Conservation (phyloP, 2,888 invertebrate species). For the Volucella zonaria region DNA sequence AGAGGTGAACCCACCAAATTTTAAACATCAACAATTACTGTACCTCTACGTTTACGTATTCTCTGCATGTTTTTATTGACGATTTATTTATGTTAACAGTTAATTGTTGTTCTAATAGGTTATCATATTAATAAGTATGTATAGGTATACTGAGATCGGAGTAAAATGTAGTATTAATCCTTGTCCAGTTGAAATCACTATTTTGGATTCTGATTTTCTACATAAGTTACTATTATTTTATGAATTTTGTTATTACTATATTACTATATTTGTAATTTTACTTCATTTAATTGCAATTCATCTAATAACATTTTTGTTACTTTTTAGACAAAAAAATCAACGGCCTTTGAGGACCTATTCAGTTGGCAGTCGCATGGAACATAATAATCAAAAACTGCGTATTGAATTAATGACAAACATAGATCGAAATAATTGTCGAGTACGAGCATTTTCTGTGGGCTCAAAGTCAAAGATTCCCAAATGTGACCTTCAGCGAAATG, state of each 20-base stretch:
- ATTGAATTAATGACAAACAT: conserved; percentile 82
- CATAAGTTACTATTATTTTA: conserved; percentile 67
- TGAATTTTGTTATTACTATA: background rate
- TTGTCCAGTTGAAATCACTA: no score
- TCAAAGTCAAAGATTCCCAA: conserved; percentile 85
- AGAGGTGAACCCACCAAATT: no score
- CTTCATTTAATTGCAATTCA: background rate
- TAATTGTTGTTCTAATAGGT: no score
- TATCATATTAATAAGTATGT: no score
- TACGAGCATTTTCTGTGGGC: conserved; percentile 91
- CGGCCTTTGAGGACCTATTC: conserved; percentile 92
- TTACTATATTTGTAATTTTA: background rate
- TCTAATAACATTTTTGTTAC: no score
- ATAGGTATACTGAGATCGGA: no score
- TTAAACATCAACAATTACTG: no score
- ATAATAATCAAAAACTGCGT: conserved; percentile 84
- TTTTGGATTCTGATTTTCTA: background rate
- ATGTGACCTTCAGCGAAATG: conserved; percentile 79
- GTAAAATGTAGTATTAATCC: no score
- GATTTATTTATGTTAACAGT: no score
- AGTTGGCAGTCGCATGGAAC: conserved; percentile 91
- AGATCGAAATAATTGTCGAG: conserved; percentile 84
- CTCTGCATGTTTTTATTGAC: no score
- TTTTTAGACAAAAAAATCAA: conserved; percentile 78
- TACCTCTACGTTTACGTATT: no score